Evolutionary conservation across 2,888 invertebrate species (phyloP).

Genomic region (Unio pictorum): DNA sequence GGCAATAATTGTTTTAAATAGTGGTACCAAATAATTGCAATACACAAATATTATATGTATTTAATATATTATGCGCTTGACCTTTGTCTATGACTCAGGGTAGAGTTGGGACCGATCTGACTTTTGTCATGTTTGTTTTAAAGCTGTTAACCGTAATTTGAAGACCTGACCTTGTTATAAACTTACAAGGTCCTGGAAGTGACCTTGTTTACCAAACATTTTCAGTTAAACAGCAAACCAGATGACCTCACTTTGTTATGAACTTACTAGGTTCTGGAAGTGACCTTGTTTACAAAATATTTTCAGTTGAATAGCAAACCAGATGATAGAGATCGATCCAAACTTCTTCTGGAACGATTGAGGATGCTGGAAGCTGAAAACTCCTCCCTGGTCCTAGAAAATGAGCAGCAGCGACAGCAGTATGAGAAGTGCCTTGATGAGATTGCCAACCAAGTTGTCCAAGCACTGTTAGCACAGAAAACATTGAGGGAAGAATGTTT

Average conservation of each 20-base stretch:
- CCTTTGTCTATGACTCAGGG: too few relatives aligned
- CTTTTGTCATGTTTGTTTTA: too few relatives aligned
- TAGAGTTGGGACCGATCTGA: too few relatives aligned
- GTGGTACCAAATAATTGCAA: too few relatives aligned
- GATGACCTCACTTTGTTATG: constrained; percentile 26
- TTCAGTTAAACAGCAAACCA: constrained; percentile 50
- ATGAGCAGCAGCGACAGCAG: constrained; percentile 80
- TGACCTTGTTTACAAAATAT: background rate
- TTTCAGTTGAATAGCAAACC: constrained; percentile 50
- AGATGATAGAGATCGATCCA: constrained; percentile 59
- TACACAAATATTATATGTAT: too few relatives aligned
- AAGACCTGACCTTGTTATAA: too few relatives aligned
- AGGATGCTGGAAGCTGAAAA: constrained; percentile 77
- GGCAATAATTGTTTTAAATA: too few relatives aligned
- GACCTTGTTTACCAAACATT: background rate
- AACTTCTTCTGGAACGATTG: constrained; percentile 75
- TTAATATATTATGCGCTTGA: too few relatives aligned
- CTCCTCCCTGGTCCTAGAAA: constrained; percentile 78
- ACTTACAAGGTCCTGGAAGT: too few relatives aligned
- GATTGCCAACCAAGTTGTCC: constrained; percentile 86
- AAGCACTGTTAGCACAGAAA: constrained; percentile 88
- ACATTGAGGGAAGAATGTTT: constrained; percentile 85
- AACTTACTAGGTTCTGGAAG: too few relatives aligned
- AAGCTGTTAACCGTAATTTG: too few relatives aligned
- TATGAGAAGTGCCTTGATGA: constrained; percentile 78